Base-by-base conservation (phyloP, 2,113 vertebrate species). In the Ceuthmochares aereus region DNA sequence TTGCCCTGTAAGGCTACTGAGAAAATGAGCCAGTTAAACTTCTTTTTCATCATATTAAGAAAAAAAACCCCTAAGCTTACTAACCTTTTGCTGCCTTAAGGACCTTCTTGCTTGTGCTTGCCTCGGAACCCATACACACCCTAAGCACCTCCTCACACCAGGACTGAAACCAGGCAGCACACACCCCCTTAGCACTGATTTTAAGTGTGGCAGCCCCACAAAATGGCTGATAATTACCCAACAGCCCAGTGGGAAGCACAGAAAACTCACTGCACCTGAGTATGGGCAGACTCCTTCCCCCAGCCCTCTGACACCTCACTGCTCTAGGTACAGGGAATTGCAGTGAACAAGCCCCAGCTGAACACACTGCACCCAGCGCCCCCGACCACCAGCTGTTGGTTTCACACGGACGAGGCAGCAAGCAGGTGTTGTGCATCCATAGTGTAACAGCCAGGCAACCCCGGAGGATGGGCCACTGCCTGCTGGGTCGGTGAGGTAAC, bases 51-150 rank as follows among this genome's bases (percentile, higher is more conserved):
- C 47, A 49, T 62, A 54, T n/a, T 22, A 69, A 42, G 17, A 27
- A 51, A 16, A 30, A 17, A 59, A 26, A 21, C 13, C 6, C 4
- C 9, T 4, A 43, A 30, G 60, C 20, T 26, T 45, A 80, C 74
- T 34, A 76, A 81, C 42, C 29, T 62, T 8, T 6, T 87, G 49
- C 60, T 14, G 1, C 10, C 4, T 8, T 30, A 7, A 84, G 20
- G 21, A 4, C 21, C 40, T 76, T 29, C 9, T 7, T 8, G 3
- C 15, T 43, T 25, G 2, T 3, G 2, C 4, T 49, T 30, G 2
- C 22, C 17, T 30, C 0, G 2, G 6, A 73, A 25, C 8, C 19
- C 2, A 0, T 0, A 11, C 9, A 12, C 17, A 36, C 7, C 1
- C 5, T 7, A 0, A 36, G 6, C 10, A 25, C 4, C 1, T 8